phyloP scores from a whole-genome alignment of 2,113 vertebrate species.

The Aspidoscelis tigris region DNA sequence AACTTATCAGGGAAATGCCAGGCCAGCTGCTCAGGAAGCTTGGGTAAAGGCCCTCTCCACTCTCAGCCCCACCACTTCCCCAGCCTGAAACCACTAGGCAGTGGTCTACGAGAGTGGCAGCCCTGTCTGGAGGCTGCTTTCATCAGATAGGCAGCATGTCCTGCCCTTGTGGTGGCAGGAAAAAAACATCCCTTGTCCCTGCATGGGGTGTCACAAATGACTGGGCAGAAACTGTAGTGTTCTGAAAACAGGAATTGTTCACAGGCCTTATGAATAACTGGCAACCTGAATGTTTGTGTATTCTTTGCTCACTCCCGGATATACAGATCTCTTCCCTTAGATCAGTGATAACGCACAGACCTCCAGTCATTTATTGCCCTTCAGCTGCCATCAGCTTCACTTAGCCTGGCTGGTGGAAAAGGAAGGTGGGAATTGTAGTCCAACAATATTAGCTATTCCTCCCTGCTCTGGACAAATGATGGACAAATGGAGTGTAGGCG shows the following conservation, averaged over 20 bases:
- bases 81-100: constrained; percentile 64
- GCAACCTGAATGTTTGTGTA: neutral
- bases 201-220: neutral
- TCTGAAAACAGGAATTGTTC: constrained; percentile 8
- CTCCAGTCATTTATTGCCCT: no score
- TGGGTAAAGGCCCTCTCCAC: constrained; percentile 52
- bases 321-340: neutral
- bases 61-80: constrained; percentile 62
- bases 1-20: constrained; percentile 67
- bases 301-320: neutral
- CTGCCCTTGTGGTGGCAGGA: constrained; percentile 60
- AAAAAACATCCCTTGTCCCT: constrained; percentile 17
- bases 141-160: constrained; percentile 66
- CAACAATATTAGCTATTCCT: no score
- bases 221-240: neutral
- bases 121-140: constrained; percentile 60
- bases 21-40: constrained; percentile 69
- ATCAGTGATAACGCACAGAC: no score
- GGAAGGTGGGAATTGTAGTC: no score
- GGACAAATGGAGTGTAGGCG: neutral
- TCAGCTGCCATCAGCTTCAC: no score
- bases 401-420: no score
- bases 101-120: constrained; percentile 30
- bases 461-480: neutral
- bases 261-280: neutral